A percentile compares a stretch with the other conserved stretches of the same genome.
These are phyloP conservation scores for Acleris literana DNA, from an alignment of 2,888 invertebrate genomes.

Conservation along the genomic window DNA sequence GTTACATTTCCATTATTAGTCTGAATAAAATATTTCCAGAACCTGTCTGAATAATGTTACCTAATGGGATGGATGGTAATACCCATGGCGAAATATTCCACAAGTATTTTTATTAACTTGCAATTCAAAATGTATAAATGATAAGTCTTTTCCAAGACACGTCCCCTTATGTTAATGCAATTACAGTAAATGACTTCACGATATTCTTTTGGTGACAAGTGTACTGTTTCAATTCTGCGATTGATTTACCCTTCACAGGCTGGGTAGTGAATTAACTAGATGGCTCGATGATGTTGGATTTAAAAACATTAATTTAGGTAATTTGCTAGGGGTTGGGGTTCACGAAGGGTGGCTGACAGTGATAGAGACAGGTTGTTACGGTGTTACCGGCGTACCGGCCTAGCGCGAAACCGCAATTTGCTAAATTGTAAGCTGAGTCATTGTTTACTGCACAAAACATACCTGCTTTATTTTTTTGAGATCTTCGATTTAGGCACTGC, in stretches of 20 bases:
- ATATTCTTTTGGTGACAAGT: background rate
- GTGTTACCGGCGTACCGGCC: slow-evolving; percentile 1
- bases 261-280: background rate
- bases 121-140: background rate
- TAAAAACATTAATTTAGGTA: slow-evolving; percentile 40
- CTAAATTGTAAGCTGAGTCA: slow-evolving; percentile 4
- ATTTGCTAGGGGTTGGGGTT: slow-evolving; percentile 44
- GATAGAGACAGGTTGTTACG: slow-evolving; percentile 54
- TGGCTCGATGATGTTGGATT: slow-evolving; percentile 40
- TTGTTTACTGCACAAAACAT: too few relatives aligned
- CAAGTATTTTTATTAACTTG: background rate
- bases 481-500: background rate
- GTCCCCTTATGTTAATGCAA: slow-evolving; percentile 13
- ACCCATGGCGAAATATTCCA: background rate
- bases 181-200: background rate
- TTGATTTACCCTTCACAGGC: slow-evolving; percentile 5
- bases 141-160: background rate
- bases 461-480: background rate
- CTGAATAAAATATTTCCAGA: slow-evolving; percentile 11
- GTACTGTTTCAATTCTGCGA: slow-evolving; percentile 4
- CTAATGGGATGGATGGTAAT: slow-evolving; percentile 1
- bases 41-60: slow-evolving; percentile 6
- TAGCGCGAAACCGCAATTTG: slow-evolving; percentile 11
- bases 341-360: slow-evolving; percentile 48
- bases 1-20: slow-evolving; percentile 12